Evolutionary conservation across 35 echinoderm and acorn worm species (phyloP).

Genomic region (Apostichopus parvimensis): DNA sequence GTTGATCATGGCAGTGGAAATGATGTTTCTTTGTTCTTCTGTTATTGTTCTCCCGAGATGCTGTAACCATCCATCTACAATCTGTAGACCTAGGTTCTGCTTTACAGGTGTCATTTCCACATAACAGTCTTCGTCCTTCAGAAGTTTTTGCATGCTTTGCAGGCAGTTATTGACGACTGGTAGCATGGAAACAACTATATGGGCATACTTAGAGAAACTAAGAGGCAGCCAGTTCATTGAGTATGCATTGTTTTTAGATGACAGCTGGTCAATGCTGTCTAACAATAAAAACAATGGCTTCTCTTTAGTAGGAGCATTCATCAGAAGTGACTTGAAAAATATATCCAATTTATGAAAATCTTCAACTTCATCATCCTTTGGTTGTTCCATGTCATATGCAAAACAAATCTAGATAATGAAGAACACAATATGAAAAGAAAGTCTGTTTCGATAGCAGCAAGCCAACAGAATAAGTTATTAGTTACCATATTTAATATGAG

Average conservation of each 20-base stretch:
- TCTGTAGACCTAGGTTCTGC: slow-evolving; percentile 58
- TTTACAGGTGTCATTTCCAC: slow-evolving; percentile 65
- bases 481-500: too few relatives aligned
- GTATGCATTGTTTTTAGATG: slow-evolving; percentile 68
- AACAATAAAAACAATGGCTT: slow-evolving; percentile 74
- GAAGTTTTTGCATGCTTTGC: slow-evolving; percentile 43
- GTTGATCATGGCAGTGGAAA: slow-evolving; percentile 54
- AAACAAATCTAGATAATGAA: slow-evolving; percentile 64
- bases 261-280: slow-evolving; percentile 88
- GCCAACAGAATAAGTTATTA: too few relatives aligned
- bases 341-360: slow-evolving; percentile 74
- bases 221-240: slow-evolving; percentile 82
- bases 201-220: slow-evolving; percentile 34
- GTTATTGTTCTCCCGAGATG: slow-evolving; percentile 56
- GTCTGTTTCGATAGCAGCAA: too few relatives aligned
- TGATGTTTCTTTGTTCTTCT: slow-evolving; percentile 51
- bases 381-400: slow-evolving; percentile 67
- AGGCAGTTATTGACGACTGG: slow-evolving; percentile 70
- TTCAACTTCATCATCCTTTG: slow-evolving; percentile 38
- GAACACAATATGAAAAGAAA: background rate
- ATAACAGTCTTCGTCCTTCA: slow-evolving; percentile 65
- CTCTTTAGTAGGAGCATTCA: slow-evolving; percentile 46
- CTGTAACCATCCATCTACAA: slow-evolving; percentile 74
- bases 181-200: slow-evolving; percentile 75
- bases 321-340: slow-evolving; percentile 66